phyloP scores from a whole-genome alignment of 2,113 vertebrate species.

The Solenodon paradoxus region DNA sequence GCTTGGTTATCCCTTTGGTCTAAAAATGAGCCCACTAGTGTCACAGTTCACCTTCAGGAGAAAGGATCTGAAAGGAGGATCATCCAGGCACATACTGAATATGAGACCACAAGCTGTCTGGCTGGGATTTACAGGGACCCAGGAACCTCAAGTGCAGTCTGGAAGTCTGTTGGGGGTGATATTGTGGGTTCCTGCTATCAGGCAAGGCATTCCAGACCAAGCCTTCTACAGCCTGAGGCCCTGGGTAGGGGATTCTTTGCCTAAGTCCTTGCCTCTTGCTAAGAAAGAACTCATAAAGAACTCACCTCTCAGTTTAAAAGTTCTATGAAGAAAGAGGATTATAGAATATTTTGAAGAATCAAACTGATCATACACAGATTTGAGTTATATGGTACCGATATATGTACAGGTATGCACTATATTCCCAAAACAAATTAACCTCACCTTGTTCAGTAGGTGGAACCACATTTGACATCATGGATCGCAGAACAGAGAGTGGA shows the following conservation, averaged over 20 bases:
- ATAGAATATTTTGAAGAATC: neutral
- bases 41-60: neutral
- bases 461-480: constrained; percentile 95
- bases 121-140: neutral
- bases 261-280: neutral
- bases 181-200: no score
- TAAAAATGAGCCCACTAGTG: neutral
- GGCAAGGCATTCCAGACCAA: no score
- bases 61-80: neutral
- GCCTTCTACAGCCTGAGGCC: neutral
- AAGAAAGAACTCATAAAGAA: neutral
- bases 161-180: neutral
- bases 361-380: neutral
- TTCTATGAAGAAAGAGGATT: neutral
- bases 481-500: constrained; percentile 92
- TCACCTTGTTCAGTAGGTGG: constrained; percentile 92
- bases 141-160: neutral
- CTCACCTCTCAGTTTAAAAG: neutral
- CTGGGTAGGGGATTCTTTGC: neutral
- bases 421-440: constrained; percentile 59
- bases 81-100: neutral
- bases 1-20: neutral
- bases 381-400: neutral
- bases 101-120: neutral
- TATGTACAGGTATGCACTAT: neutral